These are phyloP conservation scores for Philopotamus ludificatus DNA, from an alignment of 1,140 invertebrate genomes.

Conservation along the genomic window DNA sequence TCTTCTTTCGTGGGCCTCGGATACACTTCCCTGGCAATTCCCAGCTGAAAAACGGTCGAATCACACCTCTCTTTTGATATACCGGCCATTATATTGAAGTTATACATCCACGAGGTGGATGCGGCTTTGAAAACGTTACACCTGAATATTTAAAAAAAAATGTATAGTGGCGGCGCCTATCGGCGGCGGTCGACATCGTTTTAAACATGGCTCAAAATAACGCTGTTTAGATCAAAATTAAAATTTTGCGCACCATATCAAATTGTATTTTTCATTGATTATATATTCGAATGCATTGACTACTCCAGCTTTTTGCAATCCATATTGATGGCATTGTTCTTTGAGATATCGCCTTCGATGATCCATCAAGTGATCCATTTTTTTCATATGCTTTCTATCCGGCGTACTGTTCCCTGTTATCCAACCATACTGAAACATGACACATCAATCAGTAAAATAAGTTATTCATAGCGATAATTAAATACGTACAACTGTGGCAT, in stretches of 20 bases:
- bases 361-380: constrained; percentile 15
- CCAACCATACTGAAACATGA: too few species aligned
- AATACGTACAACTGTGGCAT: neutral
- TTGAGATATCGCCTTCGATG: constrained; percentile 16
- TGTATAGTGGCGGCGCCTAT: neutral
- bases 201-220: constrained; percentile 4
- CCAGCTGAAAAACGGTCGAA: constrained; percentile 65
- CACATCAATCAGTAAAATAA: too few species aligned
- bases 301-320: neutral
- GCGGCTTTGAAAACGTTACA: constrained; percentile 78
- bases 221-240: neutral
- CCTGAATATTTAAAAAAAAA: constrained; percentile 41
- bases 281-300: constrained; percentile 76
- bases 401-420: neutral
- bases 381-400: constrained; percentile 19
- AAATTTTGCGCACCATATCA: constrained; percentile 63
- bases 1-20: constrained; percentile 63
- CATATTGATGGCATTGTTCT: constrained; percentile 12
- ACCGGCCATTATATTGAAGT: constrained; percentile 71
- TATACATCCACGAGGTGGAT: constrained; percentile 78
- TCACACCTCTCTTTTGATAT: constrained; percentile 63
- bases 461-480: constrained; percentile 1
- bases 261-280: constrained; percentile 72
- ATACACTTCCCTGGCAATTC: constrained; percentile 67
- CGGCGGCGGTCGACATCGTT: neutral